Percentiles rank a stretch among this genome's conserved stretches.
Evolutionary conservation across 2,888 invertebrate genomes (phyloP).

Genomic region (Brachyptera risi): DNA sequence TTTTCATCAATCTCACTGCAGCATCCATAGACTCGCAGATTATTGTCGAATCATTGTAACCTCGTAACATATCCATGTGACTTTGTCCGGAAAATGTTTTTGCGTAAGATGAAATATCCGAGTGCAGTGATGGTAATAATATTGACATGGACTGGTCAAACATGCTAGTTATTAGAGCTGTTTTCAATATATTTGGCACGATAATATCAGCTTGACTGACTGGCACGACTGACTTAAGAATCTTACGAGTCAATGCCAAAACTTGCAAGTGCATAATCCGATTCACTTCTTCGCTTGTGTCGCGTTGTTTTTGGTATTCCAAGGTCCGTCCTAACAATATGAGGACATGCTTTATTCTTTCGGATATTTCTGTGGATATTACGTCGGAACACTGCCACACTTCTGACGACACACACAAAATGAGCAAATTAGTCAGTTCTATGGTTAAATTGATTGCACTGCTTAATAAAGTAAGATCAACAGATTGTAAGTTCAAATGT

Average conservation of each 20-base stretch:
- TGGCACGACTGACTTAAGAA: slow-evolving; percentile 46
- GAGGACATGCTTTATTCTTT: slow-evolving; percentile 53
- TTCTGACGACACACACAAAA: slow-evolving; percentile 50
- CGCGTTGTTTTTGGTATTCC: slow-evolving; percentile 34
- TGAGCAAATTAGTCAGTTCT: slow-evolving; percentile 38
- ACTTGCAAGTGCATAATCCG: slow-evolving; percentile 49
- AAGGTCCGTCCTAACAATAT: slow-evolving; percentile 56
- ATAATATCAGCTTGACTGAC: slow-evolving; percentile 44
- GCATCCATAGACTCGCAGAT: slow-evolving; percentile 48
- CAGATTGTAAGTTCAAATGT: slow-evolving; percentile 37
- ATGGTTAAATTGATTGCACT: slow-evolving; percentile 11
- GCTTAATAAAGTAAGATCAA: neutral
- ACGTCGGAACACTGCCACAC: slow-evolving; percentile 54
- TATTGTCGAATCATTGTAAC: slow-evolving; percentile 46
- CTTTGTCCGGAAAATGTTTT: slow-evolving; percentile 45
- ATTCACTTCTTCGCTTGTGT: neutral
- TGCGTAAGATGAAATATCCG: slow-evolving; percentile 45
- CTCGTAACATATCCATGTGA: slow-evolving; percentile 42
- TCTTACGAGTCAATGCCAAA: slow-evolving; percentile 43
- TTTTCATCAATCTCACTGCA: slow-evolving; percentile 47
- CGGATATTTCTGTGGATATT: slow-evolving; percentile 49
- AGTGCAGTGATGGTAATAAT: slow-evolving; percentile 47
- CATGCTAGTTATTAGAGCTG: slow-evolving; percentile 44
- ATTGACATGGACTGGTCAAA: slow-evolving; percentile 49
- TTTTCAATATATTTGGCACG: slow-evolving; percentile 47